Percentiles rank a stretch among this genome's conserved stretches.
Conservation (phyloP, 2,113 vertebrate species). For the Leptosomus discolor region DNA sequence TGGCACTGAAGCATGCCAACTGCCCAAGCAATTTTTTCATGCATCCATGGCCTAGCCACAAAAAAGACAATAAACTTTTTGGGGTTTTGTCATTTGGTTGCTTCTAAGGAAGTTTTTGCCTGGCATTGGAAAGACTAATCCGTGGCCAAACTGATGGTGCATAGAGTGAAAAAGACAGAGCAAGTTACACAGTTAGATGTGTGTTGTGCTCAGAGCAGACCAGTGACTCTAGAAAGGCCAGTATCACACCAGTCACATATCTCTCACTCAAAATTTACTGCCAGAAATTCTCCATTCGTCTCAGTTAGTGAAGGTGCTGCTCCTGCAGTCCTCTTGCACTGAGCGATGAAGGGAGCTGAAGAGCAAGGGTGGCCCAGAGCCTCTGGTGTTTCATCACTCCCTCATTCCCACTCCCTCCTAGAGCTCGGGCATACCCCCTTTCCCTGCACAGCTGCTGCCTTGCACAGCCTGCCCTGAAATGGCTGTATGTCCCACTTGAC, state of each 20-base stretch:
- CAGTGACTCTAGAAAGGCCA: background rate
- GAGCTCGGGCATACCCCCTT: rapidly evolving
- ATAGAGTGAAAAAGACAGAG: background rate
- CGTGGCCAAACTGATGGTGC: background rate
- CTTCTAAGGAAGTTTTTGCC: background rate
- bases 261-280: background rate
- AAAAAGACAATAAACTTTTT: background rate
- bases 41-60: background rate
- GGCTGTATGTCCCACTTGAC: background rate
- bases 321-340: background rate
- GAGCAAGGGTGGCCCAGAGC: background rate
- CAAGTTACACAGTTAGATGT: background rate
- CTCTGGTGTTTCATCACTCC: background rate
- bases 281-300: background rate
- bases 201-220: background rate
- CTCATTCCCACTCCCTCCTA: background rate
- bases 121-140: background rate
- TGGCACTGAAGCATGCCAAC: background rate
- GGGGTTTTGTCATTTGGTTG: background rate
- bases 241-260: background rate
- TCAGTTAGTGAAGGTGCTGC: background rate
- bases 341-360: background rate
- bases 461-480: background rate
- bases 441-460: background rate
- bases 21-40: background rate